These are phyloP conservation scores for Myoxocephalus aenaeus DNA, from an alignment of 2,797 vertebrate species.

Conservation along the genomic window DNA sequence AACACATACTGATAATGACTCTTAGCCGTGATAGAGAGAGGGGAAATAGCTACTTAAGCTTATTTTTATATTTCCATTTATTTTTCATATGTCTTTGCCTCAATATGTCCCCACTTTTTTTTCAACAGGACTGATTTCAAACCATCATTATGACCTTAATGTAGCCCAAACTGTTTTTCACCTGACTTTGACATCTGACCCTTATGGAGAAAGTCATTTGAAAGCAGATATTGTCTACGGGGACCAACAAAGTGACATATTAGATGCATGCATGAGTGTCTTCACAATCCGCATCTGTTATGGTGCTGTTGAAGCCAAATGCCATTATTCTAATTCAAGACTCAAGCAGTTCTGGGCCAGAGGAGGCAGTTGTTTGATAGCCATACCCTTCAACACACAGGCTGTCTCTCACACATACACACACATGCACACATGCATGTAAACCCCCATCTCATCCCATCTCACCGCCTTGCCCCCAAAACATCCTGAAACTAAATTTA, in stretches of 20 bases:
- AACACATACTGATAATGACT: no score
- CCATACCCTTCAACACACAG: conserved; percentile 51
- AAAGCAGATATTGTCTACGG: neutral
- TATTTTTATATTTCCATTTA: neutral
- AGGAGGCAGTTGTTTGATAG: conserved; percentile 59
- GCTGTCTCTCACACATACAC: conserved; percentile 13
- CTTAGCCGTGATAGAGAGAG: neutral
- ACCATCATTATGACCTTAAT: neutral
- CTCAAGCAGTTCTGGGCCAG: conserved; percentile 58
- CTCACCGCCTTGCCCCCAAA: conserved; percentile 64
- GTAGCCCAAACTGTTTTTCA: neutral
- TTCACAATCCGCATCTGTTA: conserved; percentile 32
- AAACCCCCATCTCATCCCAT: conserved; percentile 44
- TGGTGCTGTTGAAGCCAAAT: conserved; percentile 54
- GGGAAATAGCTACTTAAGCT: neutral
- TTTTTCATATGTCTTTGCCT: neutral
- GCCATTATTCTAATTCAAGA: conserved; percentile 64
- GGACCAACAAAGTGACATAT: conserved; percentile 21
- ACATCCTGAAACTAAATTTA: conserved; percentile 74
- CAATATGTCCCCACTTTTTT: neutral
- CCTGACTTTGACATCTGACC: conserved; percentile 40
- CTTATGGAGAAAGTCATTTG: neutral
- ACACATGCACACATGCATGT: conserved; percentile 32
- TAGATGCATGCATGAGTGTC: conserved; percentile 8
- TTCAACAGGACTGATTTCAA: conserved; percentile 5